Conservation (phyloP, 2,888 invertebrate species). For the Campoletis raptor region DNA sequence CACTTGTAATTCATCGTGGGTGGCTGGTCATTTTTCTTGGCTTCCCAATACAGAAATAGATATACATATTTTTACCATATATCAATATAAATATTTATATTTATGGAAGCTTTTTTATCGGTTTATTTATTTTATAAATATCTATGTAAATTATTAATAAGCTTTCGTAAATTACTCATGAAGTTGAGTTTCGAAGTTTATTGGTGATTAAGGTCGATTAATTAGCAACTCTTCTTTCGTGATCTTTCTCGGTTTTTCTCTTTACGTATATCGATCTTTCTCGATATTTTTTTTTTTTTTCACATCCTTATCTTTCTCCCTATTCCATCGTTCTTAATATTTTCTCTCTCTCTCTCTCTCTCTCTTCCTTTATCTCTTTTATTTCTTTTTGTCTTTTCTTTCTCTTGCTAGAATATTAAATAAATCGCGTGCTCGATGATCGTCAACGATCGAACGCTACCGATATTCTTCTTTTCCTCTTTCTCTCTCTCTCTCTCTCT, state of each 20-base stretch:
- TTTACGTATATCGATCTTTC: neutral
- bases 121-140: neutral
- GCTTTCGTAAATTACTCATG: neutral
- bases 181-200: slow-evolving; percentile 44
- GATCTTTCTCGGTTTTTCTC: neutral
- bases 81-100: neutral
- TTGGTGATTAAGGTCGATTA: slow-evolving; percentile 74
- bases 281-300: neutral
- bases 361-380: neutral
- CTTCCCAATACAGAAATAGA: neutral
- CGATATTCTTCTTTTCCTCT: slow-evolving; percentile 37
- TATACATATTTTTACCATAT: slow-evolving; percentile 2
- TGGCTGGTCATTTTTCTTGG: slow-evolving; percentile 73
- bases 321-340: neutral
- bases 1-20: slow-evolving; percentile 78
- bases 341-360: neutral
- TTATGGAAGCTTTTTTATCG: neutral
- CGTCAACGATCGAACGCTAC: slow-evolving; percentile 70
- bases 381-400: neutral
- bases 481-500: slow-evolving; percentile 28
- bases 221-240: slow-evolving; percentile 61
- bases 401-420: slow-evolving; percentile 32
- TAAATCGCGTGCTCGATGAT: slow-evolving; percentile 76
- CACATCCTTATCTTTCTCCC: neutral
- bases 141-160: neutral